These are phyloP conservation scores for Aphaenogaster rudis DNA, from an alignment of 1,140 invertebrate species.

Conservation along the genomic window DNA sequence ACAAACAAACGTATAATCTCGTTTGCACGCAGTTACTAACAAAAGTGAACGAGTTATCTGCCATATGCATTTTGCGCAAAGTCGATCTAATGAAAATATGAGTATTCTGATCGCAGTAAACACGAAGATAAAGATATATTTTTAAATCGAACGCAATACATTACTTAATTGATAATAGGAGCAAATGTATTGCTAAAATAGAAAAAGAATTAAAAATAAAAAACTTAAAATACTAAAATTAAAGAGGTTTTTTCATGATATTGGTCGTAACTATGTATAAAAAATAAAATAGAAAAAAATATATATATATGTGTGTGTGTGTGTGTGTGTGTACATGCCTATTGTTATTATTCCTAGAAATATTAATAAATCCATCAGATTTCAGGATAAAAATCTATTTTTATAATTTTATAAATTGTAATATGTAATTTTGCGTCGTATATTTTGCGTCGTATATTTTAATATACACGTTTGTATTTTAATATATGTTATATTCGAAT, in stretches of 20 bases:
- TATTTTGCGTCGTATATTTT: not conserved
- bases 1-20: slow-evolving; percentile 69
- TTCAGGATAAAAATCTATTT: not conserved
- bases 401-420: not conserved
- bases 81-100: slow-evolving; percentile 29
- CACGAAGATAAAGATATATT: not conserved
- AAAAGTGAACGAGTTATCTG: slow-evolving; percentile 48
- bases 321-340: not conserved
- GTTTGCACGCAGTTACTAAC: slow-evolving; percentile 43
- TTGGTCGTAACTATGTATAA: not conserved
- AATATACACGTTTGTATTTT: not conserved
- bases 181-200: slow-evolving; percentile 1
- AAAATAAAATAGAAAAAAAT: not conserved
- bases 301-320: not conserved
- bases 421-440: not conserved
- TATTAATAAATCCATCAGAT: not conserved
- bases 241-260: not conserved
- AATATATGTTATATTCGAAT: not conserved
- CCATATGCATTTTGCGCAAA: not conserved
- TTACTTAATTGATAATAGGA: slow-evolving; percentile 1
- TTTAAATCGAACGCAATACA: not conserved
- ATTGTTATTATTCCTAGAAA: not conserved
- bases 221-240: not conserved
- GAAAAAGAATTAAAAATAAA: no score
- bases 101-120: not conserved